Evolutionary conservation across 2,888 invertebrate genomes (phyloP).

Genomic region (Eupelmus urozonus): DNA sequence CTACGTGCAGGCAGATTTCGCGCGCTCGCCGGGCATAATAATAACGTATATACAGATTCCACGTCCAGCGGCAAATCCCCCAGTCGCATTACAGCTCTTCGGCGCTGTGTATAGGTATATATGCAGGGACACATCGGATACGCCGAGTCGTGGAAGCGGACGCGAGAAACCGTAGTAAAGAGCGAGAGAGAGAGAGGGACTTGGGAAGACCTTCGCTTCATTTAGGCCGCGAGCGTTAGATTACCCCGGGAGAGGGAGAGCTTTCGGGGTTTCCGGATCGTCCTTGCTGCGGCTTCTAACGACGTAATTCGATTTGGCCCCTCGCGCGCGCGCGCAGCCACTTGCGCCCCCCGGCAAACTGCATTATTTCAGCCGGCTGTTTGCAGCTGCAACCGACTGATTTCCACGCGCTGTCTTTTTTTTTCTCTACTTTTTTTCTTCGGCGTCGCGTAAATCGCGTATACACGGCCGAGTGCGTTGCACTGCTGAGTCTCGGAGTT

Average conservation of each 20-base stretch:
- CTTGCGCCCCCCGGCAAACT: slow-evolving; percentile 17
- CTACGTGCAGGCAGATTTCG: background rate
- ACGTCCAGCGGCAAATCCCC: background rate
- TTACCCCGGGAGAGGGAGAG: slow-evolving; percentile 54
- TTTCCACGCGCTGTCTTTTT: background rate
- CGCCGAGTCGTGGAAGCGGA: background rate
- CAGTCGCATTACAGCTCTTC: too few relatives aligned
- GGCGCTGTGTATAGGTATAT: too few relatives aligned
- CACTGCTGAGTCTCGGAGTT: too few relatives aligned
- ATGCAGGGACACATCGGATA: background rate
- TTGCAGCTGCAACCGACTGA: background rate
- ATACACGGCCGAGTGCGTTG: too few relatives aligned
- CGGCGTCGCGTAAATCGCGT: background rate
- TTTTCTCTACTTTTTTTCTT: background rate
- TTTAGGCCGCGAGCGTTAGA: slow-evolving; percentile 50
- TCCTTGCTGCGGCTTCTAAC: slow-evolving; percentile 74
- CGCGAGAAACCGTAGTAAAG: slow-evolving; percentile 37
- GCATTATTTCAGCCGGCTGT: slow-evolving; percentile 29
- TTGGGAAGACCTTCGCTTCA: slow-evolving; percentile 53
- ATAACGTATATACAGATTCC: too few relatives aligned
- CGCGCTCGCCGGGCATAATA: too few relatives aligned
- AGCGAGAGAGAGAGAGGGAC: slow-evolving; percentile 8
- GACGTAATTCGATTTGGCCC: slow-evolving; percentile 73
- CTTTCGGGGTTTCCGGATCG: slow-evolving; percentile 68
- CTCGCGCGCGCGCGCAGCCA: background rate